Evolutionary conservation across 1,140 invertebrate species (phyloP).

Genomic region (Penaeus vannamei): DNA sequence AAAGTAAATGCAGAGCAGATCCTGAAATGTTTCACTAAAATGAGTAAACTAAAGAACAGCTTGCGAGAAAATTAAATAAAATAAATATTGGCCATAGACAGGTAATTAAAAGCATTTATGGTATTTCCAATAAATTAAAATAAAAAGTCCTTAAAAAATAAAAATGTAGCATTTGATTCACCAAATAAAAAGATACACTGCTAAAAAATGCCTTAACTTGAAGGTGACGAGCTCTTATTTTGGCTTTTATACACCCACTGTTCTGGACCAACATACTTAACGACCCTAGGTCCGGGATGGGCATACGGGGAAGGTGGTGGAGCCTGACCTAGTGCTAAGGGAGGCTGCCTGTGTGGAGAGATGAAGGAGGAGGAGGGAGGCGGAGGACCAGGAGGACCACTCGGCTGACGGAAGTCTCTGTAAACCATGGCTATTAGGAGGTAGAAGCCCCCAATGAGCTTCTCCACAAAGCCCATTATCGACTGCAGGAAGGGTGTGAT

Average conservation of each 20-base stretch:
- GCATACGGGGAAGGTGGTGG: background rate
- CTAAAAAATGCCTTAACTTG: no score
- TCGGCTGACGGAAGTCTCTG: constrained; percentile 35
- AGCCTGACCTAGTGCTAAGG: background rate
- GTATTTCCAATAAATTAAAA: no score
- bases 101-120: no score
- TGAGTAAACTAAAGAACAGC: no score
- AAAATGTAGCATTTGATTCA: no score
- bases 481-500: constrained; percentile 57
- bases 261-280: constrained; percentile 51
- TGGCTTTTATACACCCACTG: constrained; percentile 48
- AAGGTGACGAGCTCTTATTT: constrained; percentile 17
- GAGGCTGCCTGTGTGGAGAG: background rate
- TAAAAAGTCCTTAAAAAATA: no score
- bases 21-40: no score
- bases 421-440: constrained; percentile 59
- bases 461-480: constrained; percentile 43
- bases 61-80: no score
- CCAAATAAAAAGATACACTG: no score
- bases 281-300: background rate
- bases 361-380: background rate
- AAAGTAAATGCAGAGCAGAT: no score
- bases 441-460: constrained; percentile 53
- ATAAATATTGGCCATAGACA: no score
- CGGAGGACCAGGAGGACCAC: constrained; percentile 7